Conservation (phyloP, 1,140 invertebrate genomes). For the Pseudomyrmex concolor region DNA sequence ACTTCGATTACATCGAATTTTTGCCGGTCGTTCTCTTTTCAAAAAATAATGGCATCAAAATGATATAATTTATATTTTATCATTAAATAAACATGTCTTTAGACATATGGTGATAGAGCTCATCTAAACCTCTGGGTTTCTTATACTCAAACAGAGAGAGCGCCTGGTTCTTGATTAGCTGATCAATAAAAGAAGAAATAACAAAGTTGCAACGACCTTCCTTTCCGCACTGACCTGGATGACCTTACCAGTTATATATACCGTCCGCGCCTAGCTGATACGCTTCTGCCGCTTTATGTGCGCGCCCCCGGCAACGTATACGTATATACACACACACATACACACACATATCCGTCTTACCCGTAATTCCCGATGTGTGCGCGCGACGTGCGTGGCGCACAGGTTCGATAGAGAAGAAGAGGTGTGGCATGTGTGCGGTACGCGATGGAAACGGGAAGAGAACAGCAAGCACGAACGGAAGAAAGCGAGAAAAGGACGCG, state of each 20-base stretch:
- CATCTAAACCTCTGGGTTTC: no score
- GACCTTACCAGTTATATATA: conserved; percentile 22
- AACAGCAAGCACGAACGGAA: neutral
- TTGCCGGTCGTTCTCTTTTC: no score
- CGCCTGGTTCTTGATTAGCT: neutral
- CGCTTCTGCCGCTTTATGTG: conserved; percentile 36
- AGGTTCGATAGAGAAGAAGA: conserved; percentile 10
- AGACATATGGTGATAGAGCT: no score
- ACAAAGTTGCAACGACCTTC: conserved; percentile 52
- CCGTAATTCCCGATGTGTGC: conserved; percentile 45
- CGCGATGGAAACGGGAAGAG: neutral
- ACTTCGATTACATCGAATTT: no score
- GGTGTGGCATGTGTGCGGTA: neutral
- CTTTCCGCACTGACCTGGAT: conserved; percentile 40
- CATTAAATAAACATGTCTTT: no score
- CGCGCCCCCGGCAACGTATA: neutral
- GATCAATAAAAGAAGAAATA: conserved; percentile 7
- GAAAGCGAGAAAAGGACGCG: conserved; percentile 15
- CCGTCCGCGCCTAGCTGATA: conserved; percentile 29
- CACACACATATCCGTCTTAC: conserved; percentile 58
- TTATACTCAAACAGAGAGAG: neutral
- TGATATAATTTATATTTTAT: conserved; percentile 2
- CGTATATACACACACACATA: neutral
- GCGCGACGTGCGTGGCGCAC: conserved; percentile 5
- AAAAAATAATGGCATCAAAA: no score